Base-by-base conservation (phyloP, 2,888 invertebrate species). In the Ophion costatus region DNA sequence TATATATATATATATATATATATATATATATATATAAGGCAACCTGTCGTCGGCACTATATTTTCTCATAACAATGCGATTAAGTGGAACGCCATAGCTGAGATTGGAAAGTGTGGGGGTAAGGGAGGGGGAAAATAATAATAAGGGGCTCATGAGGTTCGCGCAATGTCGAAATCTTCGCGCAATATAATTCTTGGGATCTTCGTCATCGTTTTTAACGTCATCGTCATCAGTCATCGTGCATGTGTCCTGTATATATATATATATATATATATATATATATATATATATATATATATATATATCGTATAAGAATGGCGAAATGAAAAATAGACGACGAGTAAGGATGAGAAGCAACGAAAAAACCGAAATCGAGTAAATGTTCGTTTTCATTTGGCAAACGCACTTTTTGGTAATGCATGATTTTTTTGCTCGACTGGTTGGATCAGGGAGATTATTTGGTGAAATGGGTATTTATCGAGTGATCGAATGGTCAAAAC, bases 51-150 rank as follows among this genome's bases (percentile, higher is more conserved):
- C 45, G 69, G n/a, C n/a, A 33, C 74, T 79, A 84, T 42, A 63
- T 80, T 70, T 80, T 83, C 71, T 63, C 59, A 38, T 64, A 83
- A 80, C 75, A 83, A 83, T 79, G 75, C 74, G 79, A 83, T 69
- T 75, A 75, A 75, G 75, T 76, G 75, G 75, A 83, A 83, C 82
- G 67, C 77, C 67, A 78, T 82, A 29, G 17, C 67, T 22, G 42
- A 57, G 57, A 69, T 61, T 22, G 73, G 38, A 38, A 22, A 73
- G 51, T n/a, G 66, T 20, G 42, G 42, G 33, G 22, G 11, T 0
- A n/a, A 9, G 20, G 6, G 29, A 10, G 10, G 45, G 42, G 63
- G 24, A 17, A 22, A 29, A 22, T 22, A 17, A 45, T 70, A 70
- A 22, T 70, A 70, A n/a, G 33, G 42, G 73, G 33, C 51, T 82